Evolutionary conservation across 2,888 invertebrate genomes (phyloP).

Genomic region (Tenthredo notha): DNA sequence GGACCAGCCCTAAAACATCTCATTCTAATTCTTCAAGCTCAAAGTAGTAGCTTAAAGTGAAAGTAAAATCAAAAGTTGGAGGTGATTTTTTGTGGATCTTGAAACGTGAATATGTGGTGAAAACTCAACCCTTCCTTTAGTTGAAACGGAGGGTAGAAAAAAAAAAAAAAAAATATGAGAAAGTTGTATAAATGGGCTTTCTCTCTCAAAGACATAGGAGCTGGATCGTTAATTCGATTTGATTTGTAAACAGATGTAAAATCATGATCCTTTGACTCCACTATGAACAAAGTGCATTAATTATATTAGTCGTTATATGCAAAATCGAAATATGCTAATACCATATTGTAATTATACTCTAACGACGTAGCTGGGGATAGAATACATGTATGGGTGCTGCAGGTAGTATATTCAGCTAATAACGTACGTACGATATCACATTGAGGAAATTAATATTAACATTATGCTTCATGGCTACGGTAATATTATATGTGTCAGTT

Average conservation of each 20-base stretch:
- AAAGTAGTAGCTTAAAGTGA: too few species aligned
- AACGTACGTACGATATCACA: not conserved
- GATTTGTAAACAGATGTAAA: not conserved
- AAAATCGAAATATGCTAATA: constrained; percentile 3
- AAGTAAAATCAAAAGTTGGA: not conserved
- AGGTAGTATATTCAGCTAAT: not conserved
- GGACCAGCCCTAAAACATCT: too few species aligned
- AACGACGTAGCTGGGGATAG: not conserved
- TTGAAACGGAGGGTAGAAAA: too few species aligned
- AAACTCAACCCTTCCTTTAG: too few species aligned
- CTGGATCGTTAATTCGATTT: not conserved
- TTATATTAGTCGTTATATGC: not conserved
- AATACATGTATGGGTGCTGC: not conserved
- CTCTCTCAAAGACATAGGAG: not conserved
- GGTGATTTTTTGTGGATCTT: not conserved
- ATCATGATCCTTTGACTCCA: not conserved
- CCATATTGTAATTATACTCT: not conserved
- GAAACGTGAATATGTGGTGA: not conserved
- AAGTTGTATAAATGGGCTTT: not conserved
- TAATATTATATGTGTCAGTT: not conserved
- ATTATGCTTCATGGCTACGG: not conserved
- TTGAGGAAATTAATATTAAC: constrained; percentile 3
- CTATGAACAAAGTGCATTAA: not conserved
- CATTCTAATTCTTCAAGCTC: too few species aligned
- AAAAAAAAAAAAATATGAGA: not conserved